Conservation (phyloP, 1,140 invertebrate species). For the Sitodiplosis mosellana region DNA sequence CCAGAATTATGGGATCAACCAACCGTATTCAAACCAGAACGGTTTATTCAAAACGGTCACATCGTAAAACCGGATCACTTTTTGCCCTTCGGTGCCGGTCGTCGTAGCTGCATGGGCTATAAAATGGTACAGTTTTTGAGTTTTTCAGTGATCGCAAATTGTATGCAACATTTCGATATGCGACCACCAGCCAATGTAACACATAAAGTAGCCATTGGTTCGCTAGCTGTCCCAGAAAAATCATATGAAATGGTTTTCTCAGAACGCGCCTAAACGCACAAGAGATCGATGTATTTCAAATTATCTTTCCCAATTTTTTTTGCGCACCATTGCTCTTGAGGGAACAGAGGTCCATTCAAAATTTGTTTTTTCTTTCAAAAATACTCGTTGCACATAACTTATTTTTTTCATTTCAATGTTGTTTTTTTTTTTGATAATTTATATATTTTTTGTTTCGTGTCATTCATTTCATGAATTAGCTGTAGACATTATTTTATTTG, state of each 20-base stretch:
- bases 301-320: too few species aligned
- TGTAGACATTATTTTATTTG: too few species aligned
- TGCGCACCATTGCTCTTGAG: too few species aligned
- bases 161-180: conserved; percentile 52
- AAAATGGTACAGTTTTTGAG: conserved; percentile 52
- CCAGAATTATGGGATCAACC: conserved; percentile 49
- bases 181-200: conserved; percentile 28
- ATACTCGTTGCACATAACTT: too few species aligned
- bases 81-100: conserved; percentile 62
- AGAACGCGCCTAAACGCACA: neutral
- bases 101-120: conserved; percentile 67
- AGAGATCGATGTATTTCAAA: too few species aligned
- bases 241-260: conserved; percentile 13
- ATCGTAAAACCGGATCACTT: conserved; percentile 31
- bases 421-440: too few species aligned
- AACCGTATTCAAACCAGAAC: conserved; percentile 43
- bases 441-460: too few species aligned
- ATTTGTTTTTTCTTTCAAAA: too few species aligned
- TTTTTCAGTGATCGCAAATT: conserved; percentile 44
- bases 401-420: too few species aligned
- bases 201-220: conserved; percentile 36
- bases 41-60: conserved; percentile 36
- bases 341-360: too few species aligned
- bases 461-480: too few species aligned
- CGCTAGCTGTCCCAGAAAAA: conserved; percentile 41